phyloP scores from a whole-genome alignment of 2,797 vertebrate genomes.

The Urophycis tenuis region DNA sequence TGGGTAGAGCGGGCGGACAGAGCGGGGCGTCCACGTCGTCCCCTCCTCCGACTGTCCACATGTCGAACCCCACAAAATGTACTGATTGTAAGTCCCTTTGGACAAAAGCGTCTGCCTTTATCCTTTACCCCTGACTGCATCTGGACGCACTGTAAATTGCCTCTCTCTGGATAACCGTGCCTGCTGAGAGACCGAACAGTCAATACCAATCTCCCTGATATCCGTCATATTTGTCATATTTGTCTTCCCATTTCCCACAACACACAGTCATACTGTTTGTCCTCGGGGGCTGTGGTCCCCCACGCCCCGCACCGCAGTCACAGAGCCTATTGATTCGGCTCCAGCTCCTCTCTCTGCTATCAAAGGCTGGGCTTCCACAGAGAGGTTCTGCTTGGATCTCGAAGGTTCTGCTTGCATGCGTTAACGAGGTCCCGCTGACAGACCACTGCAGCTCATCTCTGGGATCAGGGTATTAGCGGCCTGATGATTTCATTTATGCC shows the following conservation, averaged over 20 bases:
- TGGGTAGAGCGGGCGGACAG: too few relatives aligned
- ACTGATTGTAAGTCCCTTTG: too few relatives aligned
- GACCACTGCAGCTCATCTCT: constrained; percentile 48
- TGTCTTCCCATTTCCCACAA: not conserved
- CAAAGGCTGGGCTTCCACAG: not conserved
- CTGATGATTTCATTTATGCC: constrained; percentile 54
- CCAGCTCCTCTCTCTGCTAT: not conserved
- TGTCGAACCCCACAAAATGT: too few relatives aligned
- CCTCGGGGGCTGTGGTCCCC: constrained; percentile 37
- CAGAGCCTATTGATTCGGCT: not conserved
- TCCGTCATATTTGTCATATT: not conserved
- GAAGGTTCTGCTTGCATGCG: constrained; percentile 59
- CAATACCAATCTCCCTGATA: not conserved
- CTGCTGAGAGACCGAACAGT: not conserved
- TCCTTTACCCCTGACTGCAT: not conserved
- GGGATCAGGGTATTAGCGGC: constrained; percentile 68
- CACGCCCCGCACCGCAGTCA: constrained; percentile 7
- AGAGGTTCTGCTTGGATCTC: constrained; percentile 33
- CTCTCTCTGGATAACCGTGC: not conserved
- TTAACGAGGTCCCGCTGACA: constrained; percentile 59
- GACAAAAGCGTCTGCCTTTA: too few relatives aligned
- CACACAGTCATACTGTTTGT: constrained; percentile 30
- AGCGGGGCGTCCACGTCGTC: too few relatives aligned
- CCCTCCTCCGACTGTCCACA: too few relatives aligned
- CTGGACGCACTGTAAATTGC: not conserved